phyloP scores from a whole-genome alignment of 23 tunicate species.

The Botrylloides violaceus region DNA sequence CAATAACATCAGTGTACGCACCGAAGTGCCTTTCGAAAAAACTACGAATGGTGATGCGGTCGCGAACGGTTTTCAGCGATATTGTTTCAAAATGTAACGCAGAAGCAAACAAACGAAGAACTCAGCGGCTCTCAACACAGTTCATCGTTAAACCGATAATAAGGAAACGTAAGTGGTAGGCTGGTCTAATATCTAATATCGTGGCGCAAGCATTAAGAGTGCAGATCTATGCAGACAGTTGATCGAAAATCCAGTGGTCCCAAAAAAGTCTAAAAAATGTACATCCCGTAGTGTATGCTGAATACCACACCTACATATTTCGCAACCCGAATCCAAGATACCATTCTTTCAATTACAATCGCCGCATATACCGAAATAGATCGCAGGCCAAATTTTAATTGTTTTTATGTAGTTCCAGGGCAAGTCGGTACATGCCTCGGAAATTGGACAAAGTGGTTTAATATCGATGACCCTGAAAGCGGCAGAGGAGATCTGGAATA shows the following conservation, averaged over 20 bases:
- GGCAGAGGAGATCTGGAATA: constrained; percentile 27
- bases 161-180: neutral
- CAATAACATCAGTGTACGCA: neutral
- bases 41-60: neutral
- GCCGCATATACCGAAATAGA: no score
- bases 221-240: no score
- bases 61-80: constrained; percentile 3
- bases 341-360: no score
- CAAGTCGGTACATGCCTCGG: constrained; percentile 2
- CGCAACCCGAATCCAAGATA: no score
- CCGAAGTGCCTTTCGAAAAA: constrained; percentile 15
- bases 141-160: neutral
- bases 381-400: no score
- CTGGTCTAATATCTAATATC: no score
- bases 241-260: no score
- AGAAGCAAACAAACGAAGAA: neutral
- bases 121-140: neutral
- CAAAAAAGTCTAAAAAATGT: no score
- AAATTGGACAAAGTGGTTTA: constrained; percentile 13
- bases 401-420: constrained; percentile 11
- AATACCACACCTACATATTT: no score
- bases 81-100: neutral
- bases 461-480: constrained; percentile 1
- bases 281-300: no score
- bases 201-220: no score